Base-by-base conservation (phyloP, 2,797 vertebrate genomes). In the Neoniphon sammara region DNA sequence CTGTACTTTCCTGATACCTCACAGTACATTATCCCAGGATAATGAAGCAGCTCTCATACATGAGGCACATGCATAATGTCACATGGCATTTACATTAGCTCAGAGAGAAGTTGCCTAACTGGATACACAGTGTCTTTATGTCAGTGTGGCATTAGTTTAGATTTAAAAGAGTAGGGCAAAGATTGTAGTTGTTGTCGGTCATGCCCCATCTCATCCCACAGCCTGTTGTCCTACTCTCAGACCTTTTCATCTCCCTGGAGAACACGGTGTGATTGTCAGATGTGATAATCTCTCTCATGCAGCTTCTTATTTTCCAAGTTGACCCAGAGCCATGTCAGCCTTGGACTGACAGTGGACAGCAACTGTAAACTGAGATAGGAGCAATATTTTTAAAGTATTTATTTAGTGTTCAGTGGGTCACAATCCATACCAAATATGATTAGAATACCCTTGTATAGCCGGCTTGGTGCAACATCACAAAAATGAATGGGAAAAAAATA, bases 231-330 rank as follows among this genome's bases (percentile, higher is more conserved):
- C 58, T 7, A 52, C 46, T 42, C 8, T 0, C n/a, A 3, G 18
- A 50, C 69, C 52, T 63, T 44, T 47, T 70, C 11, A 70, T 70
- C 58, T 20, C 47, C 34, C 21, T 42, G 14, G 52, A 61, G 69
- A 68, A 53, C 3, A 60, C 44, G 15, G 18, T 68, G 63, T 75
- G 36, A 49, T 60, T 50, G 53, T 84, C 59, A 49, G 0, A 72
- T 78, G 73, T 76, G 52, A 64, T 81, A 23, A 78, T 79, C 61
- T 82, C 66, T 34, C 56, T 25, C 77, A 80, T 54, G 70, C 67
- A 31, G 59, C 58, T 59, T 83, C 75, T 75, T 74, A 55, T 64
- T 76, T 83, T 75, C 64, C 59, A 71, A 20, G 70, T 83, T 85
- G 72, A 83, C 50, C 36, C 53, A 11, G 69, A 68, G 46, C 73